Conservation (phyloP, 2,113 vertebrate species). For the Nanorana parkeri region DNA sequence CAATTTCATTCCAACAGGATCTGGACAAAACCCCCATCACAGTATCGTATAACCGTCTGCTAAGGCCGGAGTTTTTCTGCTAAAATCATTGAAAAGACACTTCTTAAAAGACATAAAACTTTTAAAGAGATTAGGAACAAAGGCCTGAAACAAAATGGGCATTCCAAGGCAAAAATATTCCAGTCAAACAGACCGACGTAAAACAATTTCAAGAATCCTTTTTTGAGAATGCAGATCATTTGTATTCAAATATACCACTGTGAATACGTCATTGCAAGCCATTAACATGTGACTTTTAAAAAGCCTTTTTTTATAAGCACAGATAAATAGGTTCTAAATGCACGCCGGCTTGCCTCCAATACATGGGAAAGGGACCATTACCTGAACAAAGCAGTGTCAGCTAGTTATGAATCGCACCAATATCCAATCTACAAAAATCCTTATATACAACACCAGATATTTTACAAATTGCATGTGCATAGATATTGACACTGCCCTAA, state of each 20-base stretch:
- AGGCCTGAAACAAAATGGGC: background rate
- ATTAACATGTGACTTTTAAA: too few species aligned
- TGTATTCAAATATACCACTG: background rate
- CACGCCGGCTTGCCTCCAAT: too few species aligned
- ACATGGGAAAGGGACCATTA: too few species aligned
- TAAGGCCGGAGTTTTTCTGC: constrained; percentile 20
- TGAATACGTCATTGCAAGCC: background rate
- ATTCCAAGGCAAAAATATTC: constrained; percentile 33
- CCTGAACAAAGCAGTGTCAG: too few species aligned
- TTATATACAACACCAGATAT: too few species aligned
- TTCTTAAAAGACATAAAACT: constrained; percentile 9
- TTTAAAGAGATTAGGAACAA: constrained; percentile 20
- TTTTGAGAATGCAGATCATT: background rate
- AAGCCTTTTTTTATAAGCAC: too few species aligned
- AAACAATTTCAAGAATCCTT: constrained; percentile 37
- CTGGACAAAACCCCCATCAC: constrained; percentile 17
- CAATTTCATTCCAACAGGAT: background rate
- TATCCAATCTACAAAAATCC: too few species aligned
- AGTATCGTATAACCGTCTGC: constrained; percentile 36
- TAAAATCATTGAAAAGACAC: constrained; percentile 30
- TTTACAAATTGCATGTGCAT: too few species aligned
- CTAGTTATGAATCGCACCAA: too few species aligned
- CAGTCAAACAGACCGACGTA: constrained; percentile 19
- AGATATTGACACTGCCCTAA: too few species aligned
- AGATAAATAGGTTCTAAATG: too few species aligned